These are phyloP conservation scores for Metalampra italica DNA, from an alignment of 2,888 invertebrate genomes.

Conservation along the genomic window DNA sequence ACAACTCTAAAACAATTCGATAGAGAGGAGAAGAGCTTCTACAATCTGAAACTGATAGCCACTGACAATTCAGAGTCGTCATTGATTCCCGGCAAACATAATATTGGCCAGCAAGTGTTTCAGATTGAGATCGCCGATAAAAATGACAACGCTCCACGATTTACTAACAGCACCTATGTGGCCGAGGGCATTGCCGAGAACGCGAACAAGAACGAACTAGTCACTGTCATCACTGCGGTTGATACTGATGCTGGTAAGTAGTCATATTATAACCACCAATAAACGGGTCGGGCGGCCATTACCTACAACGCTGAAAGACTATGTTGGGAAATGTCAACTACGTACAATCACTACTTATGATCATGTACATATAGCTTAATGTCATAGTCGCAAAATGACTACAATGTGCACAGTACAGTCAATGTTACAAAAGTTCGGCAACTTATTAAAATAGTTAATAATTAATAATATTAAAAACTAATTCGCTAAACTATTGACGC, in stretches of 20 bases:
- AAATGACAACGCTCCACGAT: slow-evolving; percentile 96
- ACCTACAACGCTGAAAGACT: no score
- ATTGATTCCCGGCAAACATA: slow-evolving; percentile 81
- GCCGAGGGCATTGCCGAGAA: slow-evolving; percentile 89
- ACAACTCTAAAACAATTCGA: slow-evolving; percentile 90
- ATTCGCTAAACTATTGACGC: no score
- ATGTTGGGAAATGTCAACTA: no score
- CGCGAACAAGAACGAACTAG: slow-evolving; percentile 88
- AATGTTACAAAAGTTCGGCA: no score
- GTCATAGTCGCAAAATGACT: no score
- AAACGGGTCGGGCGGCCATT: no score
- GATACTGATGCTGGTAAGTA: slow-evolving; percentile 90
- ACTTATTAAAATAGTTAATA: no score
- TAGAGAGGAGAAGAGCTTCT: slow-evolving; percentile 89
- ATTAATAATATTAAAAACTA: no score
- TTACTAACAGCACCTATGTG: slow-evolving; percentile 85
- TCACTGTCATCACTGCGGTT: slow-evolving; percentile 91
- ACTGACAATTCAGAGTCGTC: slow-evolving; percentile 94
- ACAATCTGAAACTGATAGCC: slow-evolving; percentile 94
- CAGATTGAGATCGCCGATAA: slow-evolving; percentile 95
- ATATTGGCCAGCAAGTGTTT: slow-evolving; percentile 88
- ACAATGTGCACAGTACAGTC: no score
- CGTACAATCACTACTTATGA: no score
- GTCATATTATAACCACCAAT: no score
- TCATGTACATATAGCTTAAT: no score